Evolutionary conservation across 1,140 invertebrate genomes (phyloP).

Genomic region (Dreissena polymorpha): DNA sequence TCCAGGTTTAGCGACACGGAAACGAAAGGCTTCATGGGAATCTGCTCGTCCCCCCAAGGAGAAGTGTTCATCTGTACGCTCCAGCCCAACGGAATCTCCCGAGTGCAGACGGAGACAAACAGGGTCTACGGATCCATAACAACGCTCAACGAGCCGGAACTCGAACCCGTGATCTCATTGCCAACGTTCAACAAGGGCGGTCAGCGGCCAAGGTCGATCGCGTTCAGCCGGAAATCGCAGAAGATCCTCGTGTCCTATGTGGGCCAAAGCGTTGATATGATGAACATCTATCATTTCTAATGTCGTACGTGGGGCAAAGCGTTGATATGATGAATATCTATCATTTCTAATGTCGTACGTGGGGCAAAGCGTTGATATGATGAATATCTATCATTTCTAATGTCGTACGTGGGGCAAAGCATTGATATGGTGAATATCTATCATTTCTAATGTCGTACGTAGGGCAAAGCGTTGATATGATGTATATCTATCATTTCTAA

Average conservation of each 20-base stretch:
- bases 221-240: conserved; percentile 14
- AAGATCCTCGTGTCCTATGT: conserved; percentile 30
- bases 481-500: no score
- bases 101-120: not conserved
- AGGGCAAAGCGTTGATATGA: no score
- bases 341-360: conserved; percentile 28
- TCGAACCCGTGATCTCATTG: conserved; percentile 23
- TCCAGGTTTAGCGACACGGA: conserved; percentile 14
- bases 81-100: conserved; percentile 39
- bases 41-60: not conserved
- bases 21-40: conserved; percentile 34
- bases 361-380: no score
- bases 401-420: no score
- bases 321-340: no score
- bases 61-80: conserved; percentile 26
- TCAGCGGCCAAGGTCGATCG: conserved; percentile 32
- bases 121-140: conserved; percentile 3
- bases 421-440: conserved; percentile 28
- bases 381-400: no score
- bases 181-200: conserved; percentile 25
- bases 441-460: conserved; percentile 4
- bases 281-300: conserved; percentile 26
- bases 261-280: conserved; percentile 30
- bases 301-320: no score
- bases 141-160: not conserved